Evolutionary conservation across 2,888 invertebrate genomes (phyloP).

Genomic region (Diogma glabrata): DNA sequence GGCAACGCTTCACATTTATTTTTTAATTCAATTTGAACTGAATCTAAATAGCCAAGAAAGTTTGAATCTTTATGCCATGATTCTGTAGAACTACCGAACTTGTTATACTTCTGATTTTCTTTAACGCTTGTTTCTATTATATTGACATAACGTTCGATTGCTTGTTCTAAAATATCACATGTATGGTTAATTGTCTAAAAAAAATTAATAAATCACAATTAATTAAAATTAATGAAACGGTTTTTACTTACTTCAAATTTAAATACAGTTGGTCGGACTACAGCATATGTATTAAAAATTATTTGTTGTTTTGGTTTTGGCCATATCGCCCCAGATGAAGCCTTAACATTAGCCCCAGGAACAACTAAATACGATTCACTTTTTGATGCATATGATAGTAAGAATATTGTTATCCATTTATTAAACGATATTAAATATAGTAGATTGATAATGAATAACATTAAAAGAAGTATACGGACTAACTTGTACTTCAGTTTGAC

Average conservation of each 20-base stretch:
- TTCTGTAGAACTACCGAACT: neutral
- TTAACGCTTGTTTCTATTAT: too few relatives aligned
- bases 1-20: slow-evolving; percentile 54
- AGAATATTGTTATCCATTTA: too few relatives aligned
- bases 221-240: neutral
- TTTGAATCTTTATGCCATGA: slow-evolving; percentile 6
- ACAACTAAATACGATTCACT: slow-evolving; percentile 26
- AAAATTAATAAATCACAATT: neutral
- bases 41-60: slow-evolving; percentile 19
- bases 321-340: slow-evolving; percentile 46
- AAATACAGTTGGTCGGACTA: slow-evolving; percentile 40
- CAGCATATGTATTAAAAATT: slow-evolving; percentile 35
- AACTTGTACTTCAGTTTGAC: too few relatives aligned
- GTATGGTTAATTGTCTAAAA: slow-evolving; percentile 32
- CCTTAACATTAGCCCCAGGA: slow-evolving; percentile 29
- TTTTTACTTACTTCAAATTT: slow-evolving; percentile 38
- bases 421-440: too few relatives aligned
- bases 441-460: too few relatives aligned
- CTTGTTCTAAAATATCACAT: slow-evolving; percentile 45
- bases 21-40: slow-evolving; percentile 45
- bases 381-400: too few relatives aligned
- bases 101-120: neutral
- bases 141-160: slow-evolving; percentile 41
- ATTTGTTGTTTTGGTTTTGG: slow-evolving; percentile 48
- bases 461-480: too few relatives aligned